Conservation (phyloP, 2,888 invertebrate species). For the Leptura quadrifasciata region DNA sequence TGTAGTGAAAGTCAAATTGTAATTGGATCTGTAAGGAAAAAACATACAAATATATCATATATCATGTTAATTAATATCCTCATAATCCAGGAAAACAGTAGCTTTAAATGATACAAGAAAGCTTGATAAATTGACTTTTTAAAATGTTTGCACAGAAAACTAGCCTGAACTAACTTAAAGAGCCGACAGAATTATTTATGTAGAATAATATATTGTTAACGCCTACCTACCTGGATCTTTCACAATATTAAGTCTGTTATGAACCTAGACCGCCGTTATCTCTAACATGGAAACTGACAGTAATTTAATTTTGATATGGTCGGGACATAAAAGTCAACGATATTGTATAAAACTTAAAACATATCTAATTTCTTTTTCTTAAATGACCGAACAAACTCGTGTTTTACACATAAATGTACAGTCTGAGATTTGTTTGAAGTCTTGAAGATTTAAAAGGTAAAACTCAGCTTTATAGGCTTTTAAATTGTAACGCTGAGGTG, state of each 20-base stretch:
- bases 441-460: slow-evolving; percentile 41
- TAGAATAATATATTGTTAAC: slow-evolving; percentile 66
- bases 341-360: slow-evolving; percentile 66
- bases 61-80: background rate
- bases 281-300: slow-evolving; percentile 8
- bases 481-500: slow-evolving; percentile 11
- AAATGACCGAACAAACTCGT: slow-evolving; percentile 62
- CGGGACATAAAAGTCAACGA: slow-evolving; percentile 66
- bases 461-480: slow-evolving; percentile 22
- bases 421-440: slow-evolving; percentile 38
- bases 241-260: slow-evolving; percentile 25
- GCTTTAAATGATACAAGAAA: slow-evolving; percentile 5
- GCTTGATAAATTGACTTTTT: slow-evolving; percentile 51
- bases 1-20: too few relatives aligned
- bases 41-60: too few relatives aligned
- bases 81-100: slow-evolving; percentile 17
- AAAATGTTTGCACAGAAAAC: slow-evolving; percentile 69
- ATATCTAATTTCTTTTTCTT: slow-evolving; percentile 63
- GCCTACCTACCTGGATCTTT: slow-evolving; percentile 65
- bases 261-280: too few relatives aligned
- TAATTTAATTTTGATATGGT: slow-evolving; percentile 56
- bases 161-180: slow-evolving; percentile 65
- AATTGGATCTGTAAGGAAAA: too few relatives aligned
- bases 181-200: slow-evolving; percentile 69
- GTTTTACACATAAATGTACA: slow-evolving; percentile 60